These are phyloP conservation scores for Hippasteria phrygiana DNA, from an alignment of 53 echinoderm and acorn worm genomes.

Conservation along the genomic window DNA sequence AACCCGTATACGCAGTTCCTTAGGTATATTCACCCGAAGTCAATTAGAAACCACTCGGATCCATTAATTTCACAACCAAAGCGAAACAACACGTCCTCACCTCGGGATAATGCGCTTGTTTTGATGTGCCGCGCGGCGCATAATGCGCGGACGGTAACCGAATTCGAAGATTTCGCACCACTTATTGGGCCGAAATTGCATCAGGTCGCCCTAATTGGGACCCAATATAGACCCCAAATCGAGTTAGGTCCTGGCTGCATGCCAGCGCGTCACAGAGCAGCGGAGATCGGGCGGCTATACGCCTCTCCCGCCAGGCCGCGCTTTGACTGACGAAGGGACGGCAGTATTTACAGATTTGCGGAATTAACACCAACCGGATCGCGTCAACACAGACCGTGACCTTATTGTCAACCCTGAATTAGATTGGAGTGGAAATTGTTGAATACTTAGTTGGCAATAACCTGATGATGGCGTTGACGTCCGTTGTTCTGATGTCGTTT, in stretches of 20 bases:
- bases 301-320: not conserved
- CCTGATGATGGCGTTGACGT: not conserved
- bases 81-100: not conserved
- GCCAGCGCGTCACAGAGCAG: not conserved
- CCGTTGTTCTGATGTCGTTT: not conserved
- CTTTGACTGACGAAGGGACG: not conserved
- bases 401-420: not conserved
- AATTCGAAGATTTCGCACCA: slow-evolving; percentile 23
- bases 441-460: slow-evolving; percentile 2
- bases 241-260: slow-evolving; percentile 20
- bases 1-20: too few relatives aligned
- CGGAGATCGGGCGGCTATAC: not conserved
- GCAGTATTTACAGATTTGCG: not conserved
- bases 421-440: slow-evolving; percentile 29
- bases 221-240: slow-evolving; percentile 26
- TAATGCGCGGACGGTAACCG: slow-evolving; percentile 1
- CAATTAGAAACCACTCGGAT: not conserved
- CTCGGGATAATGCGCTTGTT: not conserved
- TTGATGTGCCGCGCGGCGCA: not conserved
- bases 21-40: not conserved
- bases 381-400: slow-evolving; percentile 1
- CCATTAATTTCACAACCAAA: too few relatives aligned
- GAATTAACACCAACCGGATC: not conserved
- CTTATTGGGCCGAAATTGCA: slow-evolving; percentile 16
- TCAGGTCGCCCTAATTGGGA: slow-evolving; percentile 13